Conservation (phyloP, 2,113 vertebrate genomes). For the Apodemus speciosus region DNA sequence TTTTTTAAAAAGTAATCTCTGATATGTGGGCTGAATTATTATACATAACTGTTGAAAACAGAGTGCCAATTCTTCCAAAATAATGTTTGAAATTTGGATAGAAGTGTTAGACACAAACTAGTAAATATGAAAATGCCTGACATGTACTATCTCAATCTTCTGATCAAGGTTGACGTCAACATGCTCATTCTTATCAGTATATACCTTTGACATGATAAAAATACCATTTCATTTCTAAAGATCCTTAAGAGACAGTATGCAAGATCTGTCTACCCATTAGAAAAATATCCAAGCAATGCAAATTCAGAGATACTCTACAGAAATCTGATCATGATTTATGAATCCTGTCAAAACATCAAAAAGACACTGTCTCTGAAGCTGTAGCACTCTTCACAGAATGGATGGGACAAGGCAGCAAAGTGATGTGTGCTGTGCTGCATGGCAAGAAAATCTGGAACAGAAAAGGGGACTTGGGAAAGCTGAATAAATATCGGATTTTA, state of each 20-base stretch:
- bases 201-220: background rate
- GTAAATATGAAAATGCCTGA: background rate
- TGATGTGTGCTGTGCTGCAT: background rate
- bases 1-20: background rate
- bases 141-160: background rate
- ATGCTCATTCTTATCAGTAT: background rate
- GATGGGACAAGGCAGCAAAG: background rate
- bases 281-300: background rate
- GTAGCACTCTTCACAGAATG: background rate
- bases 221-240: background rate
- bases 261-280: background rate
- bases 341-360: background rate
- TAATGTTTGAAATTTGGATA: background rate
- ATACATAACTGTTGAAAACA: background rate
- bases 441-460: background rate
- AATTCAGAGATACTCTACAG: background rate
- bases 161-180: background rate
- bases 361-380: background rate
- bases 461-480: background rate
- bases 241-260: background rate
- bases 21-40: background rate
- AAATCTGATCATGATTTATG: background rate
- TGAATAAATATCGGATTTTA: background rate
- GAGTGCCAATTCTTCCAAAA: background rate
- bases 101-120: background rate